A percentile compares a stretch with the other conserved stretches of the same genome.
Conservation (phyloP, 2,113 vertebrate genomes). For the Hiodon alosoides region DNA sequence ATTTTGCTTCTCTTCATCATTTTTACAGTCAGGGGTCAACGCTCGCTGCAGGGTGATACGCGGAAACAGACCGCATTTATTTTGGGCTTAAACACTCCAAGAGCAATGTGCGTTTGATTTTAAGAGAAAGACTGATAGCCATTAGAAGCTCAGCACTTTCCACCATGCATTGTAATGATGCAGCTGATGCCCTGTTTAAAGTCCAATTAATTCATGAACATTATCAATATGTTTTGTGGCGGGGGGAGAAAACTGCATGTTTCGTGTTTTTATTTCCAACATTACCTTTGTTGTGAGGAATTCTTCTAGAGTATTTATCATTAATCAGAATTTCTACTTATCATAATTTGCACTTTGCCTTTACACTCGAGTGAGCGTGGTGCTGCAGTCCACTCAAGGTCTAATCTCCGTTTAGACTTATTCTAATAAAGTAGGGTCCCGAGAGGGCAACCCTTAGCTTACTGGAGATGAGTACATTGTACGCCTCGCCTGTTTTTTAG, state of each 20-base stretch:
- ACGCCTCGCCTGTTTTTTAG: background rate
- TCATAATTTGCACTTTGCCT: too few relatives aligned
- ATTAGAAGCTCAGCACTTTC: background rate
- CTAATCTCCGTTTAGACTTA: background rate
- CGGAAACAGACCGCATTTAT: background rate
- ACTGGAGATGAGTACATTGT: too few relatives aligned
- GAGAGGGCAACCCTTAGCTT: background rate
- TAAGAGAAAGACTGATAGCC: background rate
- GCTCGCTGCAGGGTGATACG: background rate
- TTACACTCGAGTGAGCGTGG: too few relatives aligned
- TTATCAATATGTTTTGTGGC: too few relatives aligned
- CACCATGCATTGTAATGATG: background rate
- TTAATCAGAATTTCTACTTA: too few relatives aligned
- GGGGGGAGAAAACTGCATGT: too few relatives aligned
- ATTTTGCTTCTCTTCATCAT: background rate
- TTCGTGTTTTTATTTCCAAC: too few relatives aligned
- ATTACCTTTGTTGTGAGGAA: too few relatives aligned
- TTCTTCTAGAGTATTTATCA: too few relatives aligned
- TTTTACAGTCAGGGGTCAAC: background rate
- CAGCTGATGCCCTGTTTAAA: background rate
- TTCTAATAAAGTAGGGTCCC: background rate
- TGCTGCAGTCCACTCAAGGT: background rate
- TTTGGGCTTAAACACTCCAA: background rate
- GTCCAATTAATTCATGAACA: too few relatives aligned
- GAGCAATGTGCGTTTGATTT: background rate